phyloP scores from a whole-genome alignment of 92 coral and sea anemone species.

The Palythoa heliodiscus region DNA sequence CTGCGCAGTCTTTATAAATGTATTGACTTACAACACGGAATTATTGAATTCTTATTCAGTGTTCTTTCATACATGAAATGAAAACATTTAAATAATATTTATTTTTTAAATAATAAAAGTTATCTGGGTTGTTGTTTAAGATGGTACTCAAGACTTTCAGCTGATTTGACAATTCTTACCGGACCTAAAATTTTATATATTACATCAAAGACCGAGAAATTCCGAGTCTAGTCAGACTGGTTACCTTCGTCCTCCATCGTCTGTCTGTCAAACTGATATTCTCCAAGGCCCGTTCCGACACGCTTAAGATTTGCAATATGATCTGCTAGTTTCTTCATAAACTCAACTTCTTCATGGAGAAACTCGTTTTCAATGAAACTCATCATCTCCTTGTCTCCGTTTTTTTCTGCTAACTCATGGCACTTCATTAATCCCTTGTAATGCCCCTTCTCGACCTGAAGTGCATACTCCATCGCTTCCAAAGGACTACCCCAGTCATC shows the following conservation, averaged over 20 bases:
- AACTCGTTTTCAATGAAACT: conserved; percentile 31
- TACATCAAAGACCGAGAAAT: neutral
- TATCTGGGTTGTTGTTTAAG: too few relatives aligned
- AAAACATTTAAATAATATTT: too few relatives aligned
- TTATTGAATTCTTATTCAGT: too few relatives aligned
- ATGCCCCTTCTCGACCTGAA: conserved; percentile 88
- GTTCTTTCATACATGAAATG: too few relatives aligned
- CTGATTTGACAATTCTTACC: too few relatives aligned
- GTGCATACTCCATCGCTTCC: conserved; percentile 83
- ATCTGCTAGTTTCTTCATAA: conserved; percentile 35
- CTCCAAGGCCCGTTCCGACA: conserved; percentile 30
- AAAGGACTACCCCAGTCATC: conserved; percentile 88
- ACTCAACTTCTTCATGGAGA: conserved; percentile 36
- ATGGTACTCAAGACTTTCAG: too few relatives aligned
- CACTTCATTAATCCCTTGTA: conserved; percentile 77
- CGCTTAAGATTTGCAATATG: conserved; percentile 41
- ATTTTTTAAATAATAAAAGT: too few relatives aligned
- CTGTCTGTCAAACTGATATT: conserved; percentile 28
- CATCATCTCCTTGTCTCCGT: conserved; percentile 66
- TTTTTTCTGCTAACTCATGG: conserved; percentile 75
- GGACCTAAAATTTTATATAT: too few relatives aligned
- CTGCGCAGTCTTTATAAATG: too few relatives aligned
- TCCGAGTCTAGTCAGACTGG: neutral
- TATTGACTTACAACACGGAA: too few relatives aligned
- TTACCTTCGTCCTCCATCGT: conserved; percentile 30